phyloP scores from a whole-genome alignment of 1,140 invertebrate genomes.

The Apis laboriosa region DNA sequence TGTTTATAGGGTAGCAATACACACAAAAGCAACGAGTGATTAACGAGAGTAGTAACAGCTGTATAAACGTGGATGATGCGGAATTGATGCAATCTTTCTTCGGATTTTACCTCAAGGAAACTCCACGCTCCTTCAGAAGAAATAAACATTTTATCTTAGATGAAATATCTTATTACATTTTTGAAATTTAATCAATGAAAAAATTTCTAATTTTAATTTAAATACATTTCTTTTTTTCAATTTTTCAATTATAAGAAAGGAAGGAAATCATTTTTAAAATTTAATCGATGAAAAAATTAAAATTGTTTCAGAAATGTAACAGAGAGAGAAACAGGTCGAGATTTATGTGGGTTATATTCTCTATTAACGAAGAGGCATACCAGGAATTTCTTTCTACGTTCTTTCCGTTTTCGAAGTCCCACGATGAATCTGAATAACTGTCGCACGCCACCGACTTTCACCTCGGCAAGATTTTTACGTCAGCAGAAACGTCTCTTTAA shows the following conservation, averaged over 20 bases:
- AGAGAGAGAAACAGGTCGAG: too few relatives aligned
- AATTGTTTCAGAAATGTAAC: too few relatives aligned
- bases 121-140: not conserved
- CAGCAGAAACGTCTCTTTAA: conserved; percentile 16
- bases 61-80: not conserved
- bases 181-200: too few relatives aligned
- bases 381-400: conserved; percentile 1
- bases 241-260: too few relatives aligned
- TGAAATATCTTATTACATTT: not conserved
- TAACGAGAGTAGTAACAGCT: not conserved
- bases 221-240: not conserved
- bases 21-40: too few relatives aligned
- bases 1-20: too few relatives aligned
- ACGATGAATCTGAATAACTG: conserved; percentile 9
- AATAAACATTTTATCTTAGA: not conserved
- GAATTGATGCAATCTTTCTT: not conserved
- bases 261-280: too few relatives aligned
- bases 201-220: too few relatives aligned
- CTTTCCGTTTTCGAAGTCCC: conserved; percentile 45
- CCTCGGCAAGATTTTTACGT: conserved; percentile 53
- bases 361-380: not conserved
- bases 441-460: conserved; percentile 51
- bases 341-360: conserved; percentile 6
- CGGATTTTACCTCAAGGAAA: not conserved
- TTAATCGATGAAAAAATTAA: too few relatives aligned